Base-by-base conservation (phyloP, 2,888 invertebrate species). In the Chouioia cunea region DNA sequence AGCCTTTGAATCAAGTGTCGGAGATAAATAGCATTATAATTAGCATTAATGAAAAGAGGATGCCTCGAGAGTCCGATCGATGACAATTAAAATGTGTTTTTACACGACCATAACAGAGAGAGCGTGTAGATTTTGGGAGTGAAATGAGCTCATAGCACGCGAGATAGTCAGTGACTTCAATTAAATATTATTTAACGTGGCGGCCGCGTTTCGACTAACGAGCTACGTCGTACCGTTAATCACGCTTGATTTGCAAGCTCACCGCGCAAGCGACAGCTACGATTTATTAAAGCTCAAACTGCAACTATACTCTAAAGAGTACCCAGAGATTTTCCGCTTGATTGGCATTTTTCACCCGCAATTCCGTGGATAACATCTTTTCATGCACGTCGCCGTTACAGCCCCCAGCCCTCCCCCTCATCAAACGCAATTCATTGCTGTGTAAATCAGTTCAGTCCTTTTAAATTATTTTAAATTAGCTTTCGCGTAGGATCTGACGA, bases 241-340 rank as follows among this genome's bases (percentile, higher is more conserved):
- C 73, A 73, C 69, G 69, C 68, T 73, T 73, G 73, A 73, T 73
- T 73, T 70, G 71, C 68, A 73, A 73, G 71, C 68, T 71, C 71
- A 44, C 46, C 44, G 46, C 54, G 56, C n/a, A 44, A 70, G 57
- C 66, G 70, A 70, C 68, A 73, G 54, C 69, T 18, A 59, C 58
- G 59, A 73, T 73, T 70, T 69, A 73, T 70, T 58, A 73, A 73
- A 72, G 60, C 58, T 62, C 47, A 22, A 23, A 52, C 54, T 36
- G 10, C 53, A 15, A n/a, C 36, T 36, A 3, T 36, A 10, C 36
- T 36, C 44, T 20, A 16, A 44, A 23, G 36, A 6, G 18, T 43
- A 53, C 53, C 60, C 62, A n/a, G 44, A 50, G 63, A 64, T 69
- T 69, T 63, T 57, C 57, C 69, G 27, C 8, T 52, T 52, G 63